Percentiles rank a stretch among this genome's conserved stretches.
Evolutionary conservation across 2,797 vertebrate species (phyloP).

Genomic region (Moxostoma hubbsi): DNA sequence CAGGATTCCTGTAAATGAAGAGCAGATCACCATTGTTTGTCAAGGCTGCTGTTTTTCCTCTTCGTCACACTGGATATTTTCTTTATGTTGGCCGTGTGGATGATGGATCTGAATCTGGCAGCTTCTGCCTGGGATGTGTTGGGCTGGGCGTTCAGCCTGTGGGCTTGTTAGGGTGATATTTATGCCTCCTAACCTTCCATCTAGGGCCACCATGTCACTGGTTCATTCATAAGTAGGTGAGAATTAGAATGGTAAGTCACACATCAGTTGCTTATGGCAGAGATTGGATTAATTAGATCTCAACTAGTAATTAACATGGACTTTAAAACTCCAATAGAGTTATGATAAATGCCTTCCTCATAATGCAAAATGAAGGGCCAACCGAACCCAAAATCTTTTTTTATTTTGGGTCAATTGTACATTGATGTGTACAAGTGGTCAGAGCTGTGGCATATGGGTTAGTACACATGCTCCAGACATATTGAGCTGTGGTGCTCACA

Average conservation of each 20-base stretch:
- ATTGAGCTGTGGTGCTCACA: neutral
- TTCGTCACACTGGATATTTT: constrained; percentile 4
- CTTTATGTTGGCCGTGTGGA: neutral
- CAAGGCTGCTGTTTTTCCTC: constrained; percentile 19
- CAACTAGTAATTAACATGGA: neutral
- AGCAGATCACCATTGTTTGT: constrained; percentile 37
- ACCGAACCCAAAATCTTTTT: too few species aligned
- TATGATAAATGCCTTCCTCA: neutral
- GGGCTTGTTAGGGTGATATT: constrained; percentile 36
- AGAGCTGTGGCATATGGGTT: neutral
- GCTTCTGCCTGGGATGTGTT: constrained; percentile 21
- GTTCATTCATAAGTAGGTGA: constrained; percentile 21
- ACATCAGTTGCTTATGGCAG: constrained; percentile 10
- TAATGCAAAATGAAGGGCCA: too few species aligned
- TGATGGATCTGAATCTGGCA: constrained; percentile 46
- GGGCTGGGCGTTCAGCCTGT: constrained; percentile 16
- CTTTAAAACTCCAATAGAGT: neutral
- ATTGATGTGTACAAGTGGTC: too few species aligned
- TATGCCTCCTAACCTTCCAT: constrained; percentile 36
- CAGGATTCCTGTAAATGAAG: constrained; percentile 20
- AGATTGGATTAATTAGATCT: constrained; percentile 10
- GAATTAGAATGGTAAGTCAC: constrained; percentile 16
- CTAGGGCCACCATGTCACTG: constrained; percentile 32
- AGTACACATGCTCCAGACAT: neutral
- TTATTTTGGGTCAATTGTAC: too few species aligned